Evolutionary conservation across 2,797 vertebrate genomes (phyloP).

Genomic region (Clarias laeviceps): DNA sequence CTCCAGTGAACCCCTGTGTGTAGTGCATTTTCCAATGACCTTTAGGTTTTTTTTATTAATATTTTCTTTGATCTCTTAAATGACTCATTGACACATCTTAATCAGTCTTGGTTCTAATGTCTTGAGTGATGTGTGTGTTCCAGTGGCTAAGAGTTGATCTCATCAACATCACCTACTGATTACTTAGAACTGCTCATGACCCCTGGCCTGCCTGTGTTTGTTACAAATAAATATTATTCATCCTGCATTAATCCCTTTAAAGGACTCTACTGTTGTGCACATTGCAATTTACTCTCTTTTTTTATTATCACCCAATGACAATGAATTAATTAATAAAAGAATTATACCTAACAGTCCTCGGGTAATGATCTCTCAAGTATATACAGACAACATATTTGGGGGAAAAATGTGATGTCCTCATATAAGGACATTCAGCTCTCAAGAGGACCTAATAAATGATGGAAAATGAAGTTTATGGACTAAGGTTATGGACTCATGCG

Average conservation of each 20-base stretch:
- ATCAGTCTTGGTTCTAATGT: neutral
- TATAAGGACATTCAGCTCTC: too few species aligned
- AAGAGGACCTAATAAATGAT: neutral
- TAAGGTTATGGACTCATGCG: neutral
- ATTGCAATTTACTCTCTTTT: too few species aligned
- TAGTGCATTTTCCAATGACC: neutral
- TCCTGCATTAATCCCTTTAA: neutral
- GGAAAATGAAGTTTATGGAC: neutral
- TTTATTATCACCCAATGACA: too few species aligned
- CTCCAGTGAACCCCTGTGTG: neutral
- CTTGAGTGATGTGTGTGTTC: neutral
- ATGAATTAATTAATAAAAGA: too few species aligned
- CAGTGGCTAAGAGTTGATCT: neutral
- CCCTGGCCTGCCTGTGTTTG: neutral
- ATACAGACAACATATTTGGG: too few species aligned
- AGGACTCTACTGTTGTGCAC: too few species aligned
- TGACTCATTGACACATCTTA: neutral
- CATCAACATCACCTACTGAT: neutral
- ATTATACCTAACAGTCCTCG: too few species aligned
- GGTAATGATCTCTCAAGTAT: too few species aligned
- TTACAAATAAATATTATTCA: constrained; percentile 11
- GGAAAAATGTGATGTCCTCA: too few species aligned
- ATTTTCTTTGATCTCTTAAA: neutral
- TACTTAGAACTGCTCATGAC: neutral
- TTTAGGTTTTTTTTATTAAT: too few species aligned